Conservation (phyloP, 92 coral and sea anemone genomes). For the Plumapathes pennacea region DNA sequence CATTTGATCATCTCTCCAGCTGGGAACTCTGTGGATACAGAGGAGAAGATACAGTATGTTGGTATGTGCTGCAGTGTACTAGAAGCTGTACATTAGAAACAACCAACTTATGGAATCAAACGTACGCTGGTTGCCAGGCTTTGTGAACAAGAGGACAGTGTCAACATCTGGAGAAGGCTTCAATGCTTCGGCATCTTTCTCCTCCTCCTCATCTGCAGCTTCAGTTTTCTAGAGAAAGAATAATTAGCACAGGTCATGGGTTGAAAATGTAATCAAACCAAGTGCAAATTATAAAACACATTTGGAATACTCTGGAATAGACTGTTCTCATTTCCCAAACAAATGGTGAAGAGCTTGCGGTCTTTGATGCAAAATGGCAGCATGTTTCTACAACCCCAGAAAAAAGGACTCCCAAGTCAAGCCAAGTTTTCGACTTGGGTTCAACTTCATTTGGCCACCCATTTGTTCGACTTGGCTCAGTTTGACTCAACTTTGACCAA, state of each 20-base stretch:
- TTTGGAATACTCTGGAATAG: too few species aligned
- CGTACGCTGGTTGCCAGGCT: constrained; percentile 81
- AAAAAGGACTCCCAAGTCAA: too few species aligned
- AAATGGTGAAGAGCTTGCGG: too few species aligned
- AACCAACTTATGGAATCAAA: neutral
- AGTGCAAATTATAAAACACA: too few species aligned
- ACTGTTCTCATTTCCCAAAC: too few species aligned
- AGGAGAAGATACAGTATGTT: neutral
- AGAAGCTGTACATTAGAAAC: neutral
- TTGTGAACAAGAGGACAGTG: constrained; percentile 83
- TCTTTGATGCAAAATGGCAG: too few species aligned
- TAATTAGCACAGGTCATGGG: neutral
- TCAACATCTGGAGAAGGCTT: constrained; percentile 98
- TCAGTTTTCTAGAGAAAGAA: constrained; percentile 61
- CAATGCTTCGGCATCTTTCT: constrained; percentile 74
- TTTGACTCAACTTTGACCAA: too few species aligned
- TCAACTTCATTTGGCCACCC: too few species aligned
- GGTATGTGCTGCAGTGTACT: neutral
- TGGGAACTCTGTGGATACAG: constrained; percentile 57
- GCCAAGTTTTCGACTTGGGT: too few species aligned
- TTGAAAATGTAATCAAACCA: neutral
- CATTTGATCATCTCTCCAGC: constrained; percentile 88
- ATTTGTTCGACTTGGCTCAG: too few species aligned
- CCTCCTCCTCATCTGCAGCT: constrained; percentile 73
- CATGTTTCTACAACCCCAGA: too few species aligned